phyloP scores from a whole-genome alignment of 2,113 vertebrate genomes.

The Platycercus adscitus region DNA sequence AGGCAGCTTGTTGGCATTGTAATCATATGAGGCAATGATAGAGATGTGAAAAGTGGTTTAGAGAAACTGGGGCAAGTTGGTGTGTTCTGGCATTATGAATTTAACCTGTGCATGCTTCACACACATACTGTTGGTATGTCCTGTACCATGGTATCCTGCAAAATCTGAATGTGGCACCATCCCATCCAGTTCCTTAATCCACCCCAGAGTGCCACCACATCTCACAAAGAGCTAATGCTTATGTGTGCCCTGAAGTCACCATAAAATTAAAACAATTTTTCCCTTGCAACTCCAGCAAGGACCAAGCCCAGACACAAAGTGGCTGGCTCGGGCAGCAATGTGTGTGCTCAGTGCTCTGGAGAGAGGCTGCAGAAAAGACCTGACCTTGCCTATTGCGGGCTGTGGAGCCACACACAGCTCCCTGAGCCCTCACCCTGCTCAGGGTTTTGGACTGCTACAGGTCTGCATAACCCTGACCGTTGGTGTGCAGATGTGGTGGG shows the following conservation, averaged over 20 bases:
- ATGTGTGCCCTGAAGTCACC: background rate
- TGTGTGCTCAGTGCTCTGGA: background rate
- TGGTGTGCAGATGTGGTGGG: background rate
- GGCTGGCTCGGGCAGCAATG: background rate
- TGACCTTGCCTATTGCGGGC: background rate
- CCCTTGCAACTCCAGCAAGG: background rate
- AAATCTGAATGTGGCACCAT: background rate
- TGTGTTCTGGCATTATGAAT: conserved; percentile 19
- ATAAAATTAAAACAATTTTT: background rate
- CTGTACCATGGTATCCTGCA: background rate
- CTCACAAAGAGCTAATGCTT: background rate
- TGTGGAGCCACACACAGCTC: background rate
- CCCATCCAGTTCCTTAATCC: background rate
- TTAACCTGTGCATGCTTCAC: background rate
- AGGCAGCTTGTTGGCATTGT: background rate
- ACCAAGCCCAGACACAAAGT: background rate
- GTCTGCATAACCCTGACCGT: background rate
- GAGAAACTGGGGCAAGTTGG: conserved; percentile 3
- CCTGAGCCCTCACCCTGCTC: background rate
- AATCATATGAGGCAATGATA: background rate
- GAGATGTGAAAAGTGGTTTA: background rate
- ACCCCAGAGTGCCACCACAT: background rate
- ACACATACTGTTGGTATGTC: background rate
- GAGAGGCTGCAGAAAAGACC: background rate
- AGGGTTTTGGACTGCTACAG: background rate